Conservation (phyloP, 2,888 invertebrate species). For the Epinotia demarniana region DNA sequence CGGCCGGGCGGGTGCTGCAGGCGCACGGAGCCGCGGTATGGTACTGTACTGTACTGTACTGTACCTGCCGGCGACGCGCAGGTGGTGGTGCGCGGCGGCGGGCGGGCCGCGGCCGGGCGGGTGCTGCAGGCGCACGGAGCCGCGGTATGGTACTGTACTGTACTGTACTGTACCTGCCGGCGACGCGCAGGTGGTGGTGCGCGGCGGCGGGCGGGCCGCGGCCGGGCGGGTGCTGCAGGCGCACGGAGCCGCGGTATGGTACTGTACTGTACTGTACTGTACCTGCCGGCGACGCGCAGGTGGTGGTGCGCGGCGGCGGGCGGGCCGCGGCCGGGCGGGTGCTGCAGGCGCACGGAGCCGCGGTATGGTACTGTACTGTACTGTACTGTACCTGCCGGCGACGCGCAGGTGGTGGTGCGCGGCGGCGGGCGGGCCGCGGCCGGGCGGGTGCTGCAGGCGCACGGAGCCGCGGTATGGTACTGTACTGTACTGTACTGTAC, state of each 20-base stretch:
- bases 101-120: slow-evolving; percentile 82
- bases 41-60: neutral
- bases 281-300: slow-evolving; percentile 50
- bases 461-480: too few species aligned
- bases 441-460: too few species aligned
- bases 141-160: slow-evolving; percentile 71
- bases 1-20: slow-evolving; percentile 78
- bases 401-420: too few species aligned
- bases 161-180: too few species aligned
- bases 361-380: slow-evolving; percentile 66
- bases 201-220: too few species aligned
- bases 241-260: too few species aligned
- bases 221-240: too few species aligned
- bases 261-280: neutral
- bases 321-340: slow-evolving; percentile 79
- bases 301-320: slow-evolving; percentile 83
- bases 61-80: slow-evolving; percentile 50
- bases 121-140: slow-evolving; percentile 83
- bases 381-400: too few species aligned
- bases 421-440: too few species aligned
- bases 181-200: too few species aligned
- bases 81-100: slow-evolving; percentile 81
- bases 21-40: slow-evolving; percentile 86
- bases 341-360: slow-evolving; percentile 84
- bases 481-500: neutral